Evolutionary conservation across 2,113 vertebrate genomes (phyloP), one percentile per base, ranked within the genome.

Genomic region (Charadrius vociferus): DNA sequence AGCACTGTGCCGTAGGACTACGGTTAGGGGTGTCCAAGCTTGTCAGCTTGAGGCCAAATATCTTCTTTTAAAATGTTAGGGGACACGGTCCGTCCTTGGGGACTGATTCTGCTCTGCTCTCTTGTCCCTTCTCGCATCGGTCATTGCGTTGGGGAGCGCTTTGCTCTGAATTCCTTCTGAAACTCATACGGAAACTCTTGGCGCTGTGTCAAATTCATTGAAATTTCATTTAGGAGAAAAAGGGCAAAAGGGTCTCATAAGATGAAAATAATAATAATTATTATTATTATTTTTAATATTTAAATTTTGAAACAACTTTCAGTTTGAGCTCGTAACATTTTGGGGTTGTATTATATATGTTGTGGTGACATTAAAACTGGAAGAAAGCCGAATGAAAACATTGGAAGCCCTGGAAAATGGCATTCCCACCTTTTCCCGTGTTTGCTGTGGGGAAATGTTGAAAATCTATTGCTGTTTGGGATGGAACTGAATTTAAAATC

Each of bases 51-150:
- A 78, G 39, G 45, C 52, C 26, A 73, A 61, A n/a, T 8, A 37
- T 30, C 39, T n/a, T 55, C n/a, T 73, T 87, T 61, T 19, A 50
- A 63, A 74, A 63, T 36, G 10, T 56, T 22, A 47, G 62, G 26
- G 67, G 12, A 27, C 0, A 1, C 0, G 3, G 17, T 55, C 70
- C 6, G 0, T 55, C 56, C 29, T 3, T 55, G 58, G 45, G 32
- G 63, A 23, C 12, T 29, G n/a, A 55, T 65, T 65, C 62, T 34
- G 37, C 47, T 36, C 71, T 36, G 15, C 68, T 65, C 20, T 27
- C 30, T 55, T 19, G 49, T 63, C 52, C 26, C 8, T 68, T 34
- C 49, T 55, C 5, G 0, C 19, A 14, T 24, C 3, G 0, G 55
- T 74, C 27, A 15, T 49, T 63, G 68, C 1, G 0, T 4, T 68